Evolutionary conservation across 2,888 invertebrate species (phyloP), one percentile per base, ranked within the genome.

Genomic region (Mechanitis mazaeus): DNA sequence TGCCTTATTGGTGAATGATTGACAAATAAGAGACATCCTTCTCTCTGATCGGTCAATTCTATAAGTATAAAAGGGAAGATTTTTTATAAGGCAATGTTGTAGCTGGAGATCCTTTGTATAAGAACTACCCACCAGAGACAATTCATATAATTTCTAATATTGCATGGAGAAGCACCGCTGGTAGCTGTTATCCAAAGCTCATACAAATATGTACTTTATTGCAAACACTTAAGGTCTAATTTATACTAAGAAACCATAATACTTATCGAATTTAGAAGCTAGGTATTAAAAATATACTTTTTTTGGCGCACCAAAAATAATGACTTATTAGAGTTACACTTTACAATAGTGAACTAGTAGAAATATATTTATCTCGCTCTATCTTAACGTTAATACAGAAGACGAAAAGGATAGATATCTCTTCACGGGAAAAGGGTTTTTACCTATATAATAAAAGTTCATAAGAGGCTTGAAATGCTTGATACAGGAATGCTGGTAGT

Each of bases 201-300:
- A 72, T 71, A 68, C 67, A 70, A 73, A 68, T 71, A 75, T 81
- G 81, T 81, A 83, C 82, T 84, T 79, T 75, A 78, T 74, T 75
- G 73, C 75, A 73, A 77, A 75, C 67, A 56, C 74, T 81, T 84
- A 84, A 70, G 60, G 64, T 72, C 78, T 81, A 83, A 74, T 73
- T 73, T 73, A 69, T 58, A 53, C 68, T 70, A 70, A 64, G 53
- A 56, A 65, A 64, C 54, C 42, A 55, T 78, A 83, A 80, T 83
- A 83, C 80, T 83, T 71, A 73, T 84, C 83, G 86, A 65, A 72
- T 74, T 72, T 74, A 80, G 72, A 82, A 84, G 84, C 85, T 75
- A 80, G 74, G 75, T 86, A 86, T 84, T 85, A 86, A 87, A 87
- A 87, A 87, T 87, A 87, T 76, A 79, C 75, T 20, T 20, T 71